phyloP scores from a whole-genome alignment of 2,797 vertebrate species.

The Tachyglossus aculeatus region DNA sequence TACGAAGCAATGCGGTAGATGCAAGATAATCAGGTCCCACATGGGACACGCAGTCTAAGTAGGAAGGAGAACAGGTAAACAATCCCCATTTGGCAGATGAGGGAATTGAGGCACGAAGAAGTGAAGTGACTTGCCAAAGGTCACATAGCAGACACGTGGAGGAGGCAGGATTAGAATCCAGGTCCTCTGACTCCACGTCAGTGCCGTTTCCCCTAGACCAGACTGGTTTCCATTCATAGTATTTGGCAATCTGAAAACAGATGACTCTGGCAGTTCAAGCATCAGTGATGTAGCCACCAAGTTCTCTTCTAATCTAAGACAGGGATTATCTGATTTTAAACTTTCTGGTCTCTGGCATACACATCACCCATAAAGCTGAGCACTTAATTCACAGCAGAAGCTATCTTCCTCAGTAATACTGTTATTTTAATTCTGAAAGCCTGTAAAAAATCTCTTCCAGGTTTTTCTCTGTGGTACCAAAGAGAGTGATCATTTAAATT shows the following conservation, averaged over 20 bases:
- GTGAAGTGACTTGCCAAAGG: too few species aligned
- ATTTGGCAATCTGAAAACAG: background rate
- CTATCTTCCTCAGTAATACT: background rate
- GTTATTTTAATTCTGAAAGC: background rate
- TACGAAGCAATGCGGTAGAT: too few species aligned
- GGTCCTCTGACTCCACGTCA: too few species aligned
- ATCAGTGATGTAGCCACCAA: background rate
- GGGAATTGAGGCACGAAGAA: too few species aligned
- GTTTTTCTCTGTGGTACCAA: background rate
- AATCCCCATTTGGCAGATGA: too few species aligned
- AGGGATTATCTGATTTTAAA: background rate
- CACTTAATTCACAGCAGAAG: background rate
- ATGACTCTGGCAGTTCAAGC: background rate
- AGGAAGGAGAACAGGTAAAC: too few species aligned
- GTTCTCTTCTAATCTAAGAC: conserved; percentile 1
- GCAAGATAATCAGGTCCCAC: too few species aligned
- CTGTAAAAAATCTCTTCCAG: background rate
- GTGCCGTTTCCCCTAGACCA: too few species aligned
- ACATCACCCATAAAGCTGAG: background rate
- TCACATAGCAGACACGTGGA: too few species aligned
- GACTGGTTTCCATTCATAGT: too few species aligned
- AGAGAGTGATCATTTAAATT: background rate
- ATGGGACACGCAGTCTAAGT: too few species aligned
- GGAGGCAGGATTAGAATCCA: too few species aligned
- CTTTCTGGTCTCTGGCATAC: background rate